Base-by-base conservation (phyloP, 2,888 invertebrate species). In the Anthoptus insignis region DNA sequence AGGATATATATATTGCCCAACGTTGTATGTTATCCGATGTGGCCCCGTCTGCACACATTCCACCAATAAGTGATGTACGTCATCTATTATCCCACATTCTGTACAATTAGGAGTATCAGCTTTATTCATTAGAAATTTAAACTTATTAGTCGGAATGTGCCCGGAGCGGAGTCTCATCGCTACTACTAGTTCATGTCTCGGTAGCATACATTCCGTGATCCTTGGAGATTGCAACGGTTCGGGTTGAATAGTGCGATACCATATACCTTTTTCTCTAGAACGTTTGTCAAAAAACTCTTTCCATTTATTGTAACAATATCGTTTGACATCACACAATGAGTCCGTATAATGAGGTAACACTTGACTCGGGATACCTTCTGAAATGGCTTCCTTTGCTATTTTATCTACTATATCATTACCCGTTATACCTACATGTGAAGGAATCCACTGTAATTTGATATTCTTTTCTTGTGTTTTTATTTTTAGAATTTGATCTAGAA, bases 81-180 rank as follows among this genome's bases (percentile, higher is more conserved):
- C 61, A 7, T 61, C 61, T 7, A 45, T n/a, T 9, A 58, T 24
- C 11, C 42, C 19, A 37, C 58, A 66, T 13, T 8, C 42, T 14
- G 42, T 13, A 42, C 58, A 64, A 42, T 64, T 52, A 13, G 58
- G 58, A 11, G 57, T 22, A n/a, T 2, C 4, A 6, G 2, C 13
- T 52, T 61, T 61, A 19, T 47, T 34, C 47, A 59, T 66, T 21
- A 59, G 22, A 37, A 39, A 50, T 0, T 3, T 21, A 39, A 53
- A 66, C 27, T 56, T 60, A n/a, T 53, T 45, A 37, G 63, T 45
- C 22, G 68, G 68, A 24, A 69, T 69, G 56, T 69, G 64, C 34
- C 66, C 66, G 39, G 64, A 66, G 29, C 66, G 27, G 0, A 68
- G 24, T 11, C 68, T 42, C 13, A 68, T 19, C n/a, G 54, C 49